Evolutionary conservation across 2,113 vertebrate species (phyloP), one percentile per base, ranked within the genome.

Genomic region (Thermophis baileyi): DNA sequence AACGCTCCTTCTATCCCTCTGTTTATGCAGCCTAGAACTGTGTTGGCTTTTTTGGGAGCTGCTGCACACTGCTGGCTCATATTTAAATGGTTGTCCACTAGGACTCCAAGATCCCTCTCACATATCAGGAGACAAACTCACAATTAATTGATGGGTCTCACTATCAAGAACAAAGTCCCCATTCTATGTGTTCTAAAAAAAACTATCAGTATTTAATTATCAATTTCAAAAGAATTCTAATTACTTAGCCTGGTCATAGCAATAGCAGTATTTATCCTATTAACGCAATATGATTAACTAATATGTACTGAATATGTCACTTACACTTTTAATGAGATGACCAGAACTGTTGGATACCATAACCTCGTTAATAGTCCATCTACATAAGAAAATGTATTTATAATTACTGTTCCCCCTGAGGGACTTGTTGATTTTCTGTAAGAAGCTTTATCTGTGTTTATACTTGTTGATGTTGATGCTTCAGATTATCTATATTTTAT

Each of bases 381-480:
- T 93, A 91, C 92, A 93, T 60, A 93, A 94, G 94, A 96, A 96
- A 94, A 88, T 88, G 47, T 35, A 91, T 93, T 96, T 95, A 86
- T 86, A 90, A 91, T 88, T 91, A 90, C 91, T 93, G 92, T 94
- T 90, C 93, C 57, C 94, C 88, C 93, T 57, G 57, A 89, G 86
- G 2, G 7, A 88, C 93, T 91, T 95, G 95, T 92, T 94, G 92
- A 89, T 95, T 92, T 96, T 92, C 94, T 93, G 95, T 87, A 88
- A 88, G 63, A 49, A 94, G 89, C 93, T 90, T 94, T 91, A 92
- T 95, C 93, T 95, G 93, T 94, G 91, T 95, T 91, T 95, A 90
- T 95, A 94, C 95, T 97, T 96, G 94, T 95, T 93, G 95, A 96
- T 96, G 95, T 93, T 96, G 94, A 94, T 95, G 91, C 92, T 93